Evolutionary conservation across 2,888 invertebrate genomes (phyloP), one percentile per base, ranked within the genome.

Genomic region (Metellina segmentata): DNA sequence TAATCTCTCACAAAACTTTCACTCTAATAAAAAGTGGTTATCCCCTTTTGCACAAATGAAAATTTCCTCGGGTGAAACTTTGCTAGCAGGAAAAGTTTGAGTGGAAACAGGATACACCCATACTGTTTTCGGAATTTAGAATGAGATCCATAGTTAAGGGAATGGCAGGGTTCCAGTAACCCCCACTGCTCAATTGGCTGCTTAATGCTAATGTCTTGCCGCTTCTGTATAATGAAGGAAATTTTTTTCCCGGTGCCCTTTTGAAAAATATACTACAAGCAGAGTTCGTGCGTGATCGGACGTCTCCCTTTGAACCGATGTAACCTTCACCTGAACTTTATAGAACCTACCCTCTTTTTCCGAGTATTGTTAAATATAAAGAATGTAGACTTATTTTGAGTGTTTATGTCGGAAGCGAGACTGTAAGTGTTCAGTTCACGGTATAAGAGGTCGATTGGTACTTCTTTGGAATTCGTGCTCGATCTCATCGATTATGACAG

Each of bases 201-300:
- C 87, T 87, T 70, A 79, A 87, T 79, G 87, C 79, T 81, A 87
- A 87, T 87, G 79, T 53, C 48, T 72, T 78, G 71, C 79, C n/a
- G 87, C 87, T 87, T 87, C 87, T 79, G 87, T 86, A 78, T 79
- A 87, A 79, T 78, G 79, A 87, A 48, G 61, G 61, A 34, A 52
- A 7, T 70, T 71, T 87, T 69, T 87, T 53, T 49, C 48, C 48
- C 72, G 72, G 13, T 13, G 69, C 13, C 6, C 71, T 13, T 53
- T 7, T 11, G 77, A 70, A 86, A 86, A n/a, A 16, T 48, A 51
- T 61, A 69, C 78, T 74, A 8, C 34, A 74, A 16, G 74, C 20
- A 34, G 74, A 34, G 9, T 11, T 7, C 85, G 20, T 74, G 13
- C 77, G 19, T 78, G 5, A 51, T 11, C 34, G 16, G 81, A 20